These are phyloP conservation scores for Atta cephalotes DNA, from an alignment of 1,140 invertebrate species.

Conservation along the genomic window DNA sequence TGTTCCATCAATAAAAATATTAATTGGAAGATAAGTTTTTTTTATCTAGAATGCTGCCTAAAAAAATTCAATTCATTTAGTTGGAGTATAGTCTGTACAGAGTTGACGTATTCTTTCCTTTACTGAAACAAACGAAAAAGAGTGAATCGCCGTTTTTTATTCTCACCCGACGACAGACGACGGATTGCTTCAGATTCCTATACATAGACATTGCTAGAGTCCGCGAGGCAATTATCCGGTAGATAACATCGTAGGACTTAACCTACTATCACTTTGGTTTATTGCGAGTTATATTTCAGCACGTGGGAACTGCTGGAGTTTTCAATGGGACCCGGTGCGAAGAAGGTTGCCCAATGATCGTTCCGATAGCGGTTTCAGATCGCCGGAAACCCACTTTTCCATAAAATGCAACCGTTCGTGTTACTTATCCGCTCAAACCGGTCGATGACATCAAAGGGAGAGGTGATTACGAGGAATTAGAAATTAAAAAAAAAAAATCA, in stretches of 20 bases:
- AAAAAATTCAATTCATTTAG: slow-evolving; percentile 45
- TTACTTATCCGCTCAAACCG: slow-evolving; percentile 71
- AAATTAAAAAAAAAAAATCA: background rate
- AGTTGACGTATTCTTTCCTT: slow-evolving; percentile 44
- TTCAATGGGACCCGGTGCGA: slow-evolving; percentile 82
- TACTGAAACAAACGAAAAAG: slow-evolving; percentile 49
- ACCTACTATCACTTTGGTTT: slow-evolving; percentile 85
- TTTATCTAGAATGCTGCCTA: slow-evolving; percentile 21
- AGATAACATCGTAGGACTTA: slow-evolving; percentile 85
- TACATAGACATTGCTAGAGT: slow-evolving; percentile 71
- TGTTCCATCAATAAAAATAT: background rate
- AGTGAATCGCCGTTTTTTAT: slow-evolving; percentile 71
- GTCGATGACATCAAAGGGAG: slow-evolving; percentile 67
- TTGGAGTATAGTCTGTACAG: slow-evolving; percentile 4
- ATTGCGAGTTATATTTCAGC: slow-evolving; percentile 85
- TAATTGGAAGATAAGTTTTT: slow-evolving; percentile 1
- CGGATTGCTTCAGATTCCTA: slow-evolving; percentile 74
- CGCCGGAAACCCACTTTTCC: slow-evolving; percentile 85
- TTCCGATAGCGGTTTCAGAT: slow-evolving; percentile 82
- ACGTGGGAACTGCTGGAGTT: slow-evolving; percentile 83
- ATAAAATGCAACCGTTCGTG: slow-evolving; percentile 75
- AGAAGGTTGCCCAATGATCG: slow-evolving; percentile 85
- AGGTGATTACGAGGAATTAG: slow-evolving; percentile 31
- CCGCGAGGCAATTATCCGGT: slow-evolving; percentile 80
- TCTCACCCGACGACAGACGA: slow-evolving; percentile 71